Base-by-base conservation (phyloP, 2,888 invertebrate species). In the Strigamia transsilvanica region DNA sequence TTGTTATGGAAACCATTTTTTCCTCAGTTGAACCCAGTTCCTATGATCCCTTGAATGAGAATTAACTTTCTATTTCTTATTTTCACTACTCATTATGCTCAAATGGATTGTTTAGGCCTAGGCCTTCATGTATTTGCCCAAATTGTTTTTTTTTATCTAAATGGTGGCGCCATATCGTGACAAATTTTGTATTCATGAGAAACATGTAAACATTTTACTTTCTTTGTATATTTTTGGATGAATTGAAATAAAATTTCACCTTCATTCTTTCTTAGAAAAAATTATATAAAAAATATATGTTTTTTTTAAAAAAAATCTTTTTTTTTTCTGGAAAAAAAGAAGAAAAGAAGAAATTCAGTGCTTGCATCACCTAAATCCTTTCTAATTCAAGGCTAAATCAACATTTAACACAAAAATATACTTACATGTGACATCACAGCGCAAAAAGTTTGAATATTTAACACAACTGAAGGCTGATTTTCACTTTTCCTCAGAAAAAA, bases 91-190 rank as follows among this genome's bases (percentile, higher is more conserved):
- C 38, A 38, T 38, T 38, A 46, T 46, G 46, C 46, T 46, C 46
- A 46, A 46, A n/a, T 46, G 46, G 46, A 46, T 56, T 56, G 15
- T 18, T n/a, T n/a, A 56, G 15, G 15, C 15, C n/a, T 18, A 18
- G 18, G 21, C 9, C n/a, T 38, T 38, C n/a, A 18, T 18, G n/a
- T 56, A 46, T 56, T 56, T 56, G 18, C n/a, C 56, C 15, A n/a
- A n/a, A 73, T 23, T 73, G 9, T 27, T 73, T 73, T 27, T 73
- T 73, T 27, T 56, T 32, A 73, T 13, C 73, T 27, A 73, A 27
- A 73, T 73, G 73, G 73, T 73, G 73, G 73, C 73, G 73, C 73
- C 73, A 32, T 73, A 32, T 73, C 12, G 73, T 73, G 73, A 73
- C 73, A 73, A 73, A 15, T 73, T 73, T 23, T 66, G 61, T 66